phyloP scores from a whole-genome alignment of 2,888 invertebrate genomes.

The Nymphalis c-album region DNA sequence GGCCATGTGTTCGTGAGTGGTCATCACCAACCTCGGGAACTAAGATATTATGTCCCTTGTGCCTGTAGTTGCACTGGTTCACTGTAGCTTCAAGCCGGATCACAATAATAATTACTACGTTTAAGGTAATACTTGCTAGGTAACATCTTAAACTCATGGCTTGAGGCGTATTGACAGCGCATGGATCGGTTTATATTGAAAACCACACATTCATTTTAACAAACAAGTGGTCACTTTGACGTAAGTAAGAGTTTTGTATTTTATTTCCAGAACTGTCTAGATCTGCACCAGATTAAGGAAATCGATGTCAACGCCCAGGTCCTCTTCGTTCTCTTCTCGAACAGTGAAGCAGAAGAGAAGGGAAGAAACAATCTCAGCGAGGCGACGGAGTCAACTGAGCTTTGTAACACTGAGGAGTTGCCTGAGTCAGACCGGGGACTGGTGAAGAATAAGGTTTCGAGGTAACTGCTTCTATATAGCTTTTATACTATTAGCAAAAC shows the following conservation, averaged over 20 bases:
- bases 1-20: background rate
- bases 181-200: background rate
- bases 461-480: constrained; percentile 35
- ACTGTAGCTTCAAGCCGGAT: too few species aligned
- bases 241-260: background rate
- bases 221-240: background rate
- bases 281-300: constrained; percentile 72
- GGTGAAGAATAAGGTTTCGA: constrained; percentile 28
- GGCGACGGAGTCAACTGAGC: constrained; percentile 57
- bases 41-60: too few species aligned
- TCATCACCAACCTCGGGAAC: too few species aligned
- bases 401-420: constrained; percentile 51
- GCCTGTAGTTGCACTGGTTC: too few species aligned
- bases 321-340: constrained; percentile 67
- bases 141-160: too few species aligned
- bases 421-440: constrained; percentile 57
- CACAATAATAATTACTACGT: too few species aligned
- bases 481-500: too few species aligned
- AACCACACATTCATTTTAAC: too few species aligned
- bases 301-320: constrained; percentile 66
- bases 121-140: too few species aligned
- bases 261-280: constrained; percentile 69
- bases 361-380: constrained; percentile 41
- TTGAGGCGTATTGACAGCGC: too few species aligned
- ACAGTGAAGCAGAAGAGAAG: constrained; percentile 46